Conservation (phyloP, 2,797 vertebrate species). For the Neosalanx taihuensis region DNA sequence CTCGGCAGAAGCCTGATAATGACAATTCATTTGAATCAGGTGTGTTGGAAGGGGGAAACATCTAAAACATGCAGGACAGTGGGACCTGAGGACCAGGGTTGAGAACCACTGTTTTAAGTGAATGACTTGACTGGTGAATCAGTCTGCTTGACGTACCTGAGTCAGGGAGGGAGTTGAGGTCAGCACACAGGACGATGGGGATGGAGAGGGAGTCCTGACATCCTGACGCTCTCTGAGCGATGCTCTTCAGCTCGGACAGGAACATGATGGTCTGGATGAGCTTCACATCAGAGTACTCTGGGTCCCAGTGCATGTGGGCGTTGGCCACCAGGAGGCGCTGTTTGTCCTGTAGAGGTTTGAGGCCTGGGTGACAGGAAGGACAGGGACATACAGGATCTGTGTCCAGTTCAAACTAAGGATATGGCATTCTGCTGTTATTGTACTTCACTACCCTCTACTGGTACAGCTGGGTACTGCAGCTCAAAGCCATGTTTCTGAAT, state of each 20-base stretch:
- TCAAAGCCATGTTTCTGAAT: background rate
- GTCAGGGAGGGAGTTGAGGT: slow-evolving; percentile 98
- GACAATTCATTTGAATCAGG: no score
- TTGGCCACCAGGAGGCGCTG: slow-evolving; percentile 93
- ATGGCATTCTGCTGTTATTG: background rate
- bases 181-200: slow-evolving; percentile 95
- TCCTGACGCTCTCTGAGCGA: slow-evolving; percentile 86
- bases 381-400: no score
- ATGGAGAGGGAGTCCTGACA: slow-evolving; percentile 79
- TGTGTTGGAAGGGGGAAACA: no score
- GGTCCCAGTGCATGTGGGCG: slow-evolving; percentile 99
- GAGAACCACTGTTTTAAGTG: no score
- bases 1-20: no score
- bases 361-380: slow-evolving; percentile 63
- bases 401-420: background rate
- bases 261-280: slow-evolving; percentile 99
- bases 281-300: slow-evolving; percentile 96
- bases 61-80: no score
- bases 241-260: slow-evolving; percentile 95
- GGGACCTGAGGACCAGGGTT: no score
- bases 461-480: slow-evolving; percentile 8
- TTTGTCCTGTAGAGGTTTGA: slow-evolving; percentile 84
- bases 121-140: no score
- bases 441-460: slow-evolving; percentile 34
- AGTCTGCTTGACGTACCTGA: slow-evolving; percentile 76